Percentiles rank a stretch among this genome's conserved stretches.
Conservation (phyloP, 2,113 vertebrate genomes). For the Furnarius figulus region DNA sequence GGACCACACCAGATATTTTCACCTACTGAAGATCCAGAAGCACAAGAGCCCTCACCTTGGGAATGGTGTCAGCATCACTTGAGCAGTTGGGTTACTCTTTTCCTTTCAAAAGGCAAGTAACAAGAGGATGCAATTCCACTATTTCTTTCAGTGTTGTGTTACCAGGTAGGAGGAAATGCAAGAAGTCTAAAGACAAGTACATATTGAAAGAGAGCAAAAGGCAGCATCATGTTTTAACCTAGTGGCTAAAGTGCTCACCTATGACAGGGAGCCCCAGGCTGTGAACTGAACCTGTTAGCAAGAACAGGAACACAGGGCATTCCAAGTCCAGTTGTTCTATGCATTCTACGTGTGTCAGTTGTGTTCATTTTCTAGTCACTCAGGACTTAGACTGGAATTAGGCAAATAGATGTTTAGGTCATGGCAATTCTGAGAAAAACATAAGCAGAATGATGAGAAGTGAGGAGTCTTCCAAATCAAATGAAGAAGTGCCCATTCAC, state of each 20-base stretch:
- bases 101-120: background rate
- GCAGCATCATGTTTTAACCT: background rate
- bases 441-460: background rate
- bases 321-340: background rate
- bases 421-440: background rate
- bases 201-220: background rate
- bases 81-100: background rate
- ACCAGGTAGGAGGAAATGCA: background rate
- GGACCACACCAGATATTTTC: background rate
- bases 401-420: background rate
- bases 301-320: background rate
- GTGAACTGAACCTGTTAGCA: background rate
- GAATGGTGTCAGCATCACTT: background rate
- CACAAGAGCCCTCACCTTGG: background rate
- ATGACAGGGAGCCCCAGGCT: background rate
- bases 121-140: background rate
- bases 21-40: background rate
- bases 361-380: background rate
- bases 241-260: background rate
- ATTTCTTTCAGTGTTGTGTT: background rate
- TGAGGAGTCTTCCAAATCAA: background rate
- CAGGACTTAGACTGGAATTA: background rate
- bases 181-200: background rate
- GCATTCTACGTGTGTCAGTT: accelerated
- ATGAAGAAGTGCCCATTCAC: background rate